phyloP scores from a whole-genome alignment of 2,888 invertebrate genomes.

The Unio pictorum region DNA sequence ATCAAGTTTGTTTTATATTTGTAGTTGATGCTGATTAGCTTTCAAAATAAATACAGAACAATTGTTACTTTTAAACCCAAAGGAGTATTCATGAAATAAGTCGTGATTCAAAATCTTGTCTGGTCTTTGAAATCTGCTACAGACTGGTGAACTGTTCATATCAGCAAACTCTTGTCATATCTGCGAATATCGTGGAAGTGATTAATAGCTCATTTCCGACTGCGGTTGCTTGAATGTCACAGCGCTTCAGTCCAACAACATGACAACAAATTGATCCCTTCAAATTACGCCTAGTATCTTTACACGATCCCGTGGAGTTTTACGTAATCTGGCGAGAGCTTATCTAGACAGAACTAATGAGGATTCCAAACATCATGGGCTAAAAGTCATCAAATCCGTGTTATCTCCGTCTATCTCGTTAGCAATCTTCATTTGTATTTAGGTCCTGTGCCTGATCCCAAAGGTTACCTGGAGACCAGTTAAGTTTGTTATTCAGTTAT shows the following conservation, averaged over 20 bases:
- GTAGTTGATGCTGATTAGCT: too few relatives aligned
- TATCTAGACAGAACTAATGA: slow-evolving; percentile 14
- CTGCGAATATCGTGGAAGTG: not conserved
- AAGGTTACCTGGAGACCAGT: too few relatives aligned
- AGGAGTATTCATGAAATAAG: too few relatives aligned
- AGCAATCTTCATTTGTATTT: too few relatives aligned
- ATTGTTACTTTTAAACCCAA: too few relatives aligned
- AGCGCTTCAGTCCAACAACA: slow-evolving; percentile 1
- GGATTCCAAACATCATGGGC: slow-evolving; percentile 11
- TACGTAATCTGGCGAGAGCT: slow-evolving; percentile 12
- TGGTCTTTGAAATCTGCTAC: too few relatives aligned
- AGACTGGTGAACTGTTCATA: not conserved
- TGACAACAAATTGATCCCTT: slow-evolving; percentile 14
- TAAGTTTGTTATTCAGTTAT: too few relatives aligned
- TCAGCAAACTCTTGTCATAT: slow-evolving; percentile 2
- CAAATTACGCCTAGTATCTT: slow-evolving; percentile 9
- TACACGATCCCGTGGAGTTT: slow-evolving; percentile 9
- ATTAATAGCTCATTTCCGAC: slow-evolving; percentile 23
- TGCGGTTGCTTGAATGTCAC: not conserved
- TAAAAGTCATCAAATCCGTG: slow-evolving; percentile 14
- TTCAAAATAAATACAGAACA: too few relatives aligned
- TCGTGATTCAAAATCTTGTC: too few relatives aligned
- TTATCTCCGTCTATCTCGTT: slow-evolving; percentile 7
- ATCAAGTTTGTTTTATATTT: too few relatives aligned
- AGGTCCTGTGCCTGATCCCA: too few relatives aligned